Base-by-base conservation (phyloP, 1,140 invertebrate genomes). In the Mercenaria mercenaria region DNA sequence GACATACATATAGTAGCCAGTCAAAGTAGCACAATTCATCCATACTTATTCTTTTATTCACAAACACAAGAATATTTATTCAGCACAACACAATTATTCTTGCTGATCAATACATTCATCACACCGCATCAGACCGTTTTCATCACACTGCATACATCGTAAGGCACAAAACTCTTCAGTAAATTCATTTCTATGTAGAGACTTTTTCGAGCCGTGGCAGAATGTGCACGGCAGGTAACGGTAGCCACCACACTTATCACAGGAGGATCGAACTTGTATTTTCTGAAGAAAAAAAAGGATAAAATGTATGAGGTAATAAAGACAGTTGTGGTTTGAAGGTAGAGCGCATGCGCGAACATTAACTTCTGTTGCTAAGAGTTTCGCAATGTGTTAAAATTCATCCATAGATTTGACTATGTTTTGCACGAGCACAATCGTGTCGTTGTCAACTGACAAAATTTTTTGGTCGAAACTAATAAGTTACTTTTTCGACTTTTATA, bases 101-200 rank as follows among this genome's bases (percentile, higher is more conserved):
- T 95, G 94, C 77, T 96, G 94, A 59, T 96, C 94, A 8, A 93
- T 64, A 95, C 98, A 99, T 74, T 97, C 97, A 83, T 97, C 97
- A 96, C 99, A 99, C 90, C 97, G 97, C 6, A 99, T 97, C 15
- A 99, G 96, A 47, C 98, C 99, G 18, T 98, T 98, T 96, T 99
- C 98, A 94, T 99, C 98, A 96, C 99, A 99, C 93, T 98, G 98
- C 97, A 99, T 99, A 96, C 99, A 99, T 92, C 99, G 98, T n/a
- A 99, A 96, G 0, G 98, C 98, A 67, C 98, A 97, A 94, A 99
- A 98, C 96, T 99, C 98, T 23, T 98, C 97, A 0, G 98, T 99
- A 95, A 99, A 99, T 92, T 99, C 97, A 96, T 99, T 99, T 89
- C 98, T 97, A 95, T 99, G 98, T 1, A 98, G 97, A 8, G 98